Percentiles rank a stretch among this genome's conserved stretches.
phyloP scores from a whole-genome alignment of 2,113 vertebrate genomes.

The Xiphophorus maculatus region DNA sequence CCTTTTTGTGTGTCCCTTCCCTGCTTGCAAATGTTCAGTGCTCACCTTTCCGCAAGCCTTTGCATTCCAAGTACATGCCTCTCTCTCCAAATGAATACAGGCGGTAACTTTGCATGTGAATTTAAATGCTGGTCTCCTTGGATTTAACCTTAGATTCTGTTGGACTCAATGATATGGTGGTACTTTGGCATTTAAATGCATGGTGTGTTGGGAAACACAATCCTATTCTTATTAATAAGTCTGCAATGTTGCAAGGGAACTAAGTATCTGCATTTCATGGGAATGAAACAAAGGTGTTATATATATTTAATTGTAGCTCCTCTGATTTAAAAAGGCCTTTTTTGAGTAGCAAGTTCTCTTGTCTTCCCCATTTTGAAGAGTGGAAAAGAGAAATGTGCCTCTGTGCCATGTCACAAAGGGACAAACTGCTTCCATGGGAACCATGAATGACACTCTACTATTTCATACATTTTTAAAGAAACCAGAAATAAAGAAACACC shows the following conservation, averaged over 20 bases:
- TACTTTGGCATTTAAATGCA: constrained; percentile 50
- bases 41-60: constrained; percentile 43
- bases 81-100: constrained; percentile 36
- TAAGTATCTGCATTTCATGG: neutral
- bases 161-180: neutral
- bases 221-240: constrained; percentile 24
- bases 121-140: constrained; percentile 31
- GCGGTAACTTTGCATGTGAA: constrained; percentile 32
- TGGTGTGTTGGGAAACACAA: constrained; percentile 10
- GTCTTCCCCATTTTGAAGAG: too few species aligned
- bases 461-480: too few species aligned
- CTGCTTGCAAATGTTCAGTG: constrained; percentile 45
- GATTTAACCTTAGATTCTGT: constrained; percentile 42
- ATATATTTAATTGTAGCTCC: too few species aligned
- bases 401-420: too few species aligned
- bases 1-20: constrained; percentile 22
- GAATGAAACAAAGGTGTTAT: too few species aligned
- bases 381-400: too few species aligned
- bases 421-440: too few species aligned
- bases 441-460: too few species aligned
- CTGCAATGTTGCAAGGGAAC: neutral
- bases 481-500: too few species aligned
- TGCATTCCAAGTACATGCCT: constrained; percentile 20
- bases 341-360: too few species aligned
- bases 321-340: too few species aligned